A percentile compares a stretch with the other conserved stretches of the same genome.
phyloP scores from a whole-genome alignment of 92 coral and sea anemone species.

The Heliopora coerulea region DNA sequence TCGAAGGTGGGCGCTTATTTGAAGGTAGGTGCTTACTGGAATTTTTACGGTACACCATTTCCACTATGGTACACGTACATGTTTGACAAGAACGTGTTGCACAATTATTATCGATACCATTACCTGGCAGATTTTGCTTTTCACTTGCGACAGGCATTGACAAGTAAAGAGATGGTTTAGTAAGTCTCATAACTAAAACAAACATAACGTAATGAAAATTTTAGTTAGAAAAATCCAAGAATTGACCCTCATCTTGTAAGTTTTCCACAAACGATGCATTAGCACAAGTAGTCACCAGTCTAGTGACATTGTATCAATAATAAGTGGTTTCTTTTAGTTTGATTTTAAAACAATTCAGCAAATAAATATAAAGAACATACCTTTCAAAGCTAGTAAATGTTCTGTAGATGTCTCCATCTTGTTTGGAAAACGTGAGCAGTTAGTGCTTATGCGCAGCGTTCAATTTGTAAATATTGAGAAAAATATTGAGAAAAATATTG shows the following conservation, averaged over 20 bases:
- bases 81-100: no score
- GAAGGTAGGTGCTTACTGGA: no score
- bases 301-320: no score
- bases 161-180: constrained; percentile 89
- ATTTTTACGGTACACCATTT: no score
- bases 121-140: constrained; percentile 86
- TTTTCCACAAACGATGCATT: no score
- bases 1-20: no score
- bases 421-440: constrained; percentile 27
- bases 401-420: constrained; percentile 59
- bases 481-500: no score
- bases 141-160: constrained; percentile 91
- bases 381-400: constrained; percentile 85
- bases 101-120: no score
- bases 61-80: no score
- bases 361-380: constrained; percentile 34
- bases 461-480: neutral
- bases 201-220: neutral
- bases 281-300: no score
- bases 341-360: neutral
- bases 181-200: constrained; percentile 85
- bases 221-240: neutral
- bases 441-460: constrained; percentile 41
- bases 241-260: no score
- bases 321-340: no score